Conservation (phyloP, 2,797 vertebrate species). For the Centroberyx gerrardi region DNA sequence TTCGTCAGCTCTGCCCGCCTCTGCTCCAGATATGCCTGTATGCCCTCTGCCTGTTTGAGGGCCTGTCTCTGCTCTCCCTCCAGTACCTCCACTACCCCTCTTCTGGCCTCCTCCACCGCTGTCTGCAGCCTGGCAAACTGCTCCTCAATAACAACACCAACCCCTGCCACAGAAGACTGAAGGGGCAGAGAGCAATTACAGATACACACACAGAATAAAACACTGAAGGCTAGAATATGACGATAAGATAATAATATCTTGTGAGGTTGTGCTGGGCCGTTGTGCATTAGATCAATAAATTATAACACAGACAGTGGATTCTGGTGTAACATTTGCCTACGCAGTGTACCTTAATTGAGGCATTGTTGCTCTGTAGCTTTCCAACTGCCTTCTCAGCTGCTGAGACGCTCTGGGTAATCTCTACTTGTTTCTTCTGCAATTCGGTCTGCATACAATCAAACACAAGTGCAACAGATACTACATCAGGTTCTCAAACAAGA, state of each 20-base stretch:
- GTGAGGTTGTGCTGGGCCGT: too few species aligned
- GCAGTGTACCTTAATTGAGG: constrained; percentile 81
- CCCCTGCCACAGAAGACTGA: constrained; percentile 81
- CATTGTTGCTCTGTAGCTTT: constrained; percentile 83
- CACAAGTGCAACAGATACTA: constrained; percentile 11
- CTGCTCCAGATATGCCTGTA: constrained; percentile 83
- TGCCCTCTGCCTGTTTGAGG: constrained; percentile 79
- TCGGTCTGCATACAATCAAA: constrained; percentile 74
- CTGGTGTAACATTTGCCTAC: background rate
- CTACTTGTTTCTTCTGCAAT: constrained; percentile 69
- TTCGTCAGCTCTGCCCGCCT: constrained; percentile 75
- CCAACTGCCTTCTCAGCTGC: constrained; percentile 79
- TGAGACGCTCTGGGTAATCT: constrained; percentile 74
- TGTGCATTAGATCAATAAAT: background rate
- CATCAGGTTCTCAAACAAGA: background rate
- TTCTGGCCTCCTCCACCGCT: constrained; percentile 75
- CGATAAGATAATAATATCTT: background rate
- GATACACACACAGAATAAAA: background rate
- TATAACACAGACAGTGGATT: background rate
- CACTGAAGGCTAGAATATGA: background rate
- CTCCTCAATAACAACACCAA: constrained; percentile 73
- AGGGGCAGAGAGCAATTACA: background rate
- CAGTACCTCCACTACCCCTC: constrained; percentile 71
- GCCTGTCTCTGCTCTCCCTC: constrained; percentile 81
- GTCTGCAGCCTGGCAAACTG: constrained; percentile 82